These are phyloP conservation scores for Sarcophaga caerulescens DNA, from an alignment of 2,888 invertebrate species.

Conservation along the genomic window DNA sequence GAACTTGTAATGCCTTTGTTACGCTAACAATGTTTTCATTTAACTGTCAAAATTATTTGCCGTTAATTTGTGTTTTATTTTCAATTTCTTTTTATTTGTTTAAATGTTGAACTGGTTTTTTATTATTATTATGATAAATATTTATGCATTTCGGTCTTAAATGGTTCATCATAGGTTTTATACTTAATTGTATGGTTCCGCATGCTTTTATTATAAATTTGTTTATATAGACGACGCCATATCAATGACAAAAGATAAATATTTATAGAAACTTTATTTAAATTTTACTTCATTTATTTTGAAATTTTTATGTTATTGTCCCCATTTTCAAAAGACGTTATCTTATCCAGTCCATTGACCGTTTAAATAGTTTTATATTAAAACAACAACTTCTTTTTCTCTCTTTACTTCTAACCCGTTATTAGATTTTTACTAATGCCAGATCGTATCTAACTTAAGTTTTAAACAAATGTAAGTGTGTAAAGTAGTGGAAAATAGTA, in stretches of 20 bases:
- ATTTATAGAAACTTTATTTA: constrained; percentile 10
- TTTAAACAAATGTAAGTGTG: too few species aligned
- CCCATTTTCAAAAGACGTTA: background rate
- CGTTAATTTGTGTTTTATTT: background rate
- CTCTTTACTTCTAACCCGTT: background rate
- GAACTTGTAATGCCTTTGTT: background rate
- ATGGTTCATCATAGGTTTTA: background rate
- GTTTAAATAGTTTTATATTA: constrained; percentile 7
- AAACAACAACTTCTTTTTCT: too few species aligned
- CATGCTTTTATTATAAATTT: background rate
- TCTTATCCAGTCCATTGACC: constrained; percentile 45
- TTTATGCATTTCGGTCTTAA: background rate
- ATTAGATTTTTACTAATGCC: background rate
- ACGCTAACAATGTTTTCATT: background rate
- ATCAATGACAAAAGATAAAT: constrained; percentile 18
- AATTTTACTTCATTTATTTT: background rate
- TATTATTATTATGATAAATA: background rate
- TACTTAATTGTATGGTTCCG: background rate
- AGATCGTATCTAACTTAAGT: background rate
- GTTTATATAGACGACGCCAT: constrained; percentile 22
- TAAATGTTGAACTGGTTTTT: background rate
- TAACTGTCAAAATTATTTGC: background rate
- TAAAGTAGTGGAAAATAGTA: too few species aligned
- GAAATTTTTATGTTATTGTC: constrained; percentile 2
- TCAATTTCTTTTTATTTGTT: background rate